Base-by-base conservation (phyloP, 2,888 invertebrate species). In the Podotricha telesiphe region DNA sequence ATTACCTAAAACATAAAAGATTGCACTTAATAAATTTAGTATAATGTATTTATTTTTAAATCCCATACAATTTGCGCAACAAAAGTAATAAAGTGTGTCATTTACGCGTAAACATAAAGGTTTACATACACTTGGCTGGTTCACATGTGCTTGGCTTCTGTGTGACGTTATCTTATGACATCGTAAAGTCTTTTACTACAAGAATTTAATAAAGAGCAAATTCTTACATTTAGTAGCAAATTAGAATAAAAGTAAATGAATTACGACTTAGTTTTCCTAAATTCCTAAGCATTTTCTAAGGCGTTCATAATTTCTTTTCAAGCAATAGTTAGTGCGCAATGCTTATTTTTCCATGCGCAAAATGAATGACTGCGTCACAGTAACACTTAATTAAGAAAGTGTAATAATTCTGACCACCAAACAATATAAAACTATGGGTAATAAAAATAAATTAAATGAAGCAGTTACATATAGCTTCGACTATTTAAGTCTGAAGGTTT, bases 111-210 rank as follows among this genome's bases (percentile, higher is more conserved):
- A 19, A 11, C 20, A 3, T 48, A 11, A 19, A 19, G 48, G 42
- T 42, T 19, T 48, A 20, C 17, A 37, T 55, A 55, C 34, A 55
- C 55, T 55, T 37, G 55, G 55, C 17, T 34, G 55, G 13, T 17
- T 55, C 55, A 37, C 55, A 17, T 55, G 34, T 55, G 5, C 17
- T 37, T 55, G 55, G 55, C 55, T 55, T 55, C 55, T 13, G 55
- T 48, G 28, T 40, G 63, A 51, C 50, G 37, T 48, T 34, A 17
- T 50, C 17, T 51, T 51, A 53, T 42, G 40, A 42, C 42, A 53
- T 64, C 64, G 42, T 45, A 13, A 65, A 45, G 10, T 65, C 15
- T 63, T 51, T 42, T 37, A 51, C 22, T 20, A n/a, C 13, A 3
- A 19, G 0, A 20, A 19, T 56, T 19, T 58, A 20, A 19, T 20